Evolutionary conservation across 2,888 invertebrate genomes (phyloP), one percentile per base, ranked within the genome.

Genomic region (Rhyacophila evoluta): DNA sequence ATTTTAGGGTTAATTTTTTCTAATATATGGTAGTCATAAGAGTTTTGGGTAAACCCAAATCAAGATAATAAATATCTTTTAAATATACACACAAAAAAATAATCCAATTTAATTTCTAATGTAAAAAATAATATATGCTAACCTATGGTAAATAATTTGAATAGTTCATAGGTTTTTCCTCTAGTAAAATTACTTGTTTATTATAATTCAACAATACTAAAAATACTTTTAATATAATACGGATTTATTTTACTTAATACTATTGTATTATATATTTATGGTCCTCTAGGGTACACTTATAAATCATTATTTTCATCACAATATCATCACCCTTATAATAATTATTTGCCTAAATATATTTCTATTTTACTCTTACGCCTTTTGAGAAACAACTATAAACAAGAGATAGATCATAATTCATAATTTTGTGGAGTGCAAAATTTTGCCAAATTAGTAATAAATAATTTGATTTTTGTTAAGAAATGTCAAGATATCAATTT

Each of bases 241-340:
- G 0, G 15, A 15, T 41, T 19, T 41, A 41, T 2, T n/a, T 15
- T 15, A 41, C 5, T 41, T 15, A 41, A 41, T 15, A n/a, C 4
- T 4, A 6, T 19, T 4, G 6, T 12, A 41, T 41, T 41, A 41
- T 19, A 19, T 55, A n/a, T n/a, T n/a, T n/a, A 55, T 55, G 55
- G 55, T 55, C 55, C 55, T 19, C 19, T 55, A 10, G 19, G 8
- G 15, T 55, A 2, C 6, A 33, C 55, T 55, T 55, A 55, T 55
- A 55, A 55, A 55, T 19, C 19, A 55, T 10, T 55, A 19, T 55
- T 19, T 55, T 55, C 55, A 55, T 55, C 55, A 55, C 55, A 55
- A 55, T 55, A 19, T 55, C 8, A 25, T 19, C 55, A 19, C 39
- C 39, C n/a, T 33, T 33, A 33, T 33, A 33, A 33, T 33, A 33